Percentiles rank a stretch among this genome's conserved stretches.
Conservation (phyloP, 2,113 vertebrate genomes). For the Onychostoma macrolepis region DNA sequence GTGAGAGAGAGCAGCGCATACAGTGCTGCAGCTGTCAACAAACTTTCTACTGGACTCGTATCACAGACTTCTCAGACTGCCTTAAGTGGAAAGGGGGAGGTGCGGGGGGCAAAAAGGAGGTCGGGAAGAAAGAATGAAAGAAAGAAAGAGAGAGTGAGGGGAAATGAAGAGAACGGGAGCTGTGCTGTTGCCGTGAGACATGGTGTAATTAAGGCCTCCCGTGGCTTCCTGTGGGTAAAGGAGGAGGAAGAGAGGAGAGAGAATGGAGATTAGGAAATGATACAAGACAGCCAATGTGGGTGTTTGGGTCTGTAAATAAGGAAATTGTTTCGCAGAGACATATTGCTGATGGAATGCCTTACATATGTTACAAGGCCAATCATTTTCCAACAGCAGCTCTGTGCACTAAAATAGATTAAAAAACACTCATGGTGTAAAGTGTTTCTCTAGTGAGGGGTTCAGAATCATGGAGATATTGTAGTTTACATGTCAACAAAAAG, state of each 20-base stretch:
- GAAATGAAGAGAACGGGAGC: not conserved
- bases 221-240: slow-evolving; percentile 34
- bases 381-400: slow-evolving; percentile 2
- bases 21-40: slow-evolving; percentile 24
- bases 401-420: not conserved
- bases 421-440: not conserved
- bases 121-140: not conserved
- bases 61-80: slow-evolving; percentile 21
- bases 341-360: slow-evolving; percentile 16
- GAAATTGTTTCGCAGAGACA: not conserved
- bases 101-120: slow-evolving; percentile 2
- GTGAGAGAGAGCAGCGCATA: slow-evolving; percentile 18
- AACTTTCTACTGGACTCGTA: slow-evolving; percentile 34
- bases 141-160: not conserved
- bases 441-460: too few relatives aligned
- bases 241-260: slow-evolving; percentile 10
- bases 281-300: slow-evolving; percentile 12
- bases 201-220: slow-evolving; percentile 42
- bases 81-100: slow-evolving; percentile 21
- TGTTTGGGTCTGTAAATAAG: slow-evolving; percentile 24
- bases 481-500: too few relatives aligned
- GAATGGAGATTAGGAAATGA: slow-evolving; percentile 32
- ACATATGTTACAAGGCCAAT: slow-evolving; percentile 26
- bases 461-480: too few relatives aligned
- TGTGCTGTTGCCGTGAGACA: slow-evolving; percentile 39